Conservation (phyloP, 2,888 invertebrate genomes). For the Mellilla xanthometata region DNA sequence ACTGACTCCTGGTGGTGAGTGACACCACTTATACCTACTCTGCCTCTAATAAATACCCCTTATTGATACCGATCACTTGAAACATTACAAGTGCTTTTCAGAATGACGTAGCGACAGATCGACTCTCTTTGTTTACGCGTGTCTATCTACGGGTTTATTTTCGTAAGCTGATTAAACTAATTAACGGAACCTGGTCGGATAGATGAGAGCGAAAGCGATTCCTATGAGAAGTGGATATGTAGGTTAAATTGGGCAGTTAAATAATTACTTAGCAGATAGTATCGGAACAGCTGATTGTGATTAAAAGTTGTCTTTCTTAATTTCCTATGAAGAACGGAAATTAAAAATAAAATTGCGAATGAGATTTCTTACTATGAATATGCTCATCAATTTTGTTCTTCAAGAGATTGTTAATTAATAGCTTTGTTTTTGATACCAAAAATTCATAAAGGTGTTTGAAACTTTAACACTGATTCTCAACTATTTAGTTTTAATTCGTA, state of each 20-base stretch:
- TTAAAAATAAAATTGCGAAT: too few relatives aligned
- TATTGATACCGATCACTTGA: neutral
- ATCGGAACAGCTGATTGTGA: slow-evolving; percentile 21
- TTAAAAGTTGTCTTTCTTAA: neutral
- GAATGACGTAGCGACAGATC: slow-evolving; percentile 1
- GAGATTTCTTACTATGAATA: too few relatives aligned
- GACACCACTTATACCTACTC: slow-evolving; percentile 8
- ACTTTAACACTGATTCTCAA: too few relatives aligned
- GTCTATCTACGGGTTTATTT: slow-evolving; percentile 3
- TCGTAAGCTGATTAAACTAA: slow-evolving; percentile 1
- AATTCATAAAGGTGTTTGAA: too few relatives aligned
- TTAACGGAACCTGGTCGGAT: neutral
- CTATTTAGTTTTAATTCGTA: too few relatives aligned
- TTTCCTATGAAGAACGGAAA: too few relatives aligned
- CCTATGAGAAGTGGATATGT: neutral
- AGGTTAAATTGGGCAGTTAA: too few relatives aligned
- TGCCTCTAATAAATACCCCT: too few relatives aligned
- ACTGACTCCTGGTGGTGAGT: slow-evolving; percentile 95
- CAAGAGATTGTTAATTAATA: too few relatives aligned
- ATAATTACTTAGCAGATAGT: neutral
- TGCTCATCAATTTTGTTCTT: too few relatives aligned
- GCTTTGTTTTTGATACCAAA: too few relatives aligned
- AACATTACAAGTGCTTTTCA: neutral
- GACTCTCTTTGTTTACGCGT: neutral
- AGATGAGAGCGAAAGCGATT: neutral